These are phyloP conservation scores for Nebria salina DNA, from an alignment of 2,888 invertebrate species.

Conservation along the genomic window DNA sequence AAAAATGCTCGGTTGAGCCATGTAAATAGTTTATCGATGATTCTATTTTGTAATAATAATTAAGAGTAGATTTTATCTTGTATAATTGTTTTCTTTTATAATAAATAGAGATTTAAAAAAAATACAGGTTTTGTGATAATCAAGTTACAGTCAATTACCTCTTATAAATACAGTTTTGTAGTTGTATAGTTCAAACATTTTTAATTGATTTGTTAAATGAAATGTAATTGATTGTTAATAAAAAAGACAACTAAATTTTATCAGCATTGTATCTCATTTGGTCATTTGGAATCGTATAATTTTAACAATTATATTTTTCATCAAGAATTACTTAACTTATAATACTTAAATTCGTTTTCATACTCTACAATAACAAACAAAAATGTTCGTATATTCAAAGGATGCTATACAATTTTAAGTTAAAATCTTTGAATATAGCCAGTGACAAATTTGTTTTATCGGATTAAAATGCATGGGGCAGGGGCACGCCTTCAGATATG, in stretches of 20 bases:
- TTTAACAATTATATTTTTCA: too few species aligned
- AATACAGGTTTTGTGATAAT: conserved; percentile 37
- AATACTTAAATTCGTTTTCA: too few species aligned
- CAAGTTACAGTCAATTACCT: conserved; percentile 40
- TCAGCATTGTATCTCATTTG: background rate
- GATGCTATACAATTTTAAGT: too few species aligned
- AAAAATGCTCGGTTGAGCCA: conserved; percentile 67
- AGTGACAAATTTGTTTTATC: too few species aligned
- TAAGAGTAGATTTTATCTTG: conserved; percentile 31
- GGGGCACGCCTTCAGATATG: too few species aligned
- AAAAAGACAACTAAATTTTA: background rate
- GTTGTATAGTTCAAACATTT: conserved; percentile 4
- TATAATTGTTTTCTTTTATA: conserved; percentile 35
- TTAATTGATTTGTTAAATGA: conserved; percentile 27
- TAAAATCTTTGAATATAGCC: too few species aligned
- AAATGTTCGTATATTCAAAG: too few species aligned
- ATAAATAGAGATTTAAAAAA: conserved; percentile 21
- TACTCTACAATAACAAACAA: too few species aligned
- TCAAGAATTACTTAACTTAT: too few species aligned
- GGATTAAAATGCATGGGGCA: too few species aligned
- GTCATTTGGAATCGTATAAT: too few species aligned
- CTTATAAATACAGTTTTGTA: background rate
- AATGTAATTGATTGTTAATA: conserved; percentile 31
- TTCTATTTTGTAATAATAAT: conserved; percentile 24
- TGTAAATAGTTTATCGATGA: conserved; percentile 27